Percentiles rank a stretch among this genome's conserved stretches.
These are phyloP conservation scores for Sarcophaga variegata DNA, from an alignment of 2,888 invertebrate genomes.

Conservation along the genomic window DNA sequence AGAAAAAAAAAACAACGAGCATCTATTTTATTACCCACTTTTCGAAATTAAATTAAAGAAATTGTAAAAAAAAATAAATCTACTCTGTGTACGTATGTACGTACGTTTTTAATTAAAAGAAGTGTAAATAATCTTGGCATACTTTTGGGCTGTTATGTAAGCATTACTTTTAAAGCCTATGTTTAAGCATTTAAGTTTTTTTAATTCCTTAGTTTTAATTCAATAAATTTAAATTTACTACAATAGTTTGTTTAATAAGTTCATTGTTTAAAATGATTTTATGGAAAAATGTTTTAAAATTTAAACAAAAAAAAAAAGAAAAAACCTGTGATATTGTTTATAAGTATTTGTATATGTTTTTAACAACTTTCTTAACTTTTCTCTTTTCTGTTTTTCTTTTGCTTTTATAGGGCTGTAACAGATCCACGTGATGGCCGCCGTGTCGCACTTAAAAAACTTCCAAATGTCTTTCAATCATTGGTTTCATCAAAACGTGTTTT, in stretches of 20 bases:
- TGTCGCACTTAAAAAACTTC: slow-evolving; percentile 99
- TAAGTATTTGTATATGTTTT: background rate
- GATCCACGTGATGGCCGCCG: slow-evolving; percentile 99
- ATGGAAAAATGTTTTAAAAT: background rate
- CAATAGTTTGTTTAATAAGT: no score
- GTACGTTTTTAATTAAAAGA: no score
- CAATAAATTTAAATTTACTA: no score
- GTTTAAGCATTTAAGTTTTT: no score
- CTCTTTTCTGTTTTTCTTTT: slow-evolving; percentile 10
- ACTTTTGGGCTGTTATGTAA: no score
- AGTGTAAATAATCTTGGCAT: no score
- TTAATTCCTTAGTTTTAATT: no score
- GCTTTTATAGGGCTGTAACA: slow-evolving; percentile 96
- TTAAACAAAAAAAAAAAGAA: background rate
- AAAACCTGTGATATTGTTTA: background rate
- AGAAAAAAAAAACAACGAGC: background rate
- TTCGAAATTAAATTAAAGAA: slow-evolving; percentile 23
- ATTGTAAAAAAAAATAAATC: no score
- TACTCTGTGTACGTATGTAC: no score
- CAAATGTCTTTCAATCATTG: slow-evolving; percentile 99
- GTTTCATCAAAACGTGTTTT: slow-evolving; percentile 99
- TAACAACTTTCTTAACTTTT: background rate
- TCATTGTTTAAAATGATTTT: no score
- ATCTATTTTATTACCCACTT: slow-evolving; percentile 34
- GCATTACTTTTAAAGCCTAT: no score